Evolutionary conservation across 2,797 vertebrate species (phyloP).

Genomic region (Chromobotia macracanthus): DNA sequence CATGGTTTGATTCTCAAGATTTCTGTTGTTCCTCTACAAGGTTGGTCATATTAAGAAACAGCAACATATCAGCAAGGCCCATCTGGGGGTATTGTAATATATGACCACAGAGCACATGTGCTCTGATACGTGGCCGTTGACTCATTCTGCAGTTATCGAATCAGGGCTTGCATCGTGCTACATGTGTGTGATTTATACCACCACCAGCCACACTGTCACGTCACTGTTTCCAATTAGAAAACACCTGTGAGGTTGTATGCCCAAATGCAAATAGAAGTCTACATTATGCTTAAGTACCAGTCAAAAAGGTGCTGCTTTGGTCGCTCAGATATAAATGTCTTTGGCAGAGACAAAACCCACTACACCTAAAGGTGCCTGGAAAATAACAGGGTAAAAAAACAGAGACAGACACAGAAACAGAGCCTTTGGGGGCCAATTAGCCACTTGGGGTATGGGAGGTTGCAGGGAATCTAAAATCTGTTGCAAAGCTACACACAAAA

Average conservation of each 20-base stretch:
- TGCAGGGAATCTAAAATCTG: slow-evolving; percentile 2
- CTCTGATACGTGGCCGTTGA: slow-evolving; percentile 2
- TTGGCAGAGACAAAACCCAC: neutral
- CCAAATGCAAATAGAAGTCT: slow-evolving; percentile 10
- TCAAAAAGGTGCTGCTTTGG: neutral
- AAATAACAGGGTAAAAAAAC: neutral
- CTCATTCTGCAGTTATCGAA: slow-evolving; percentile 7
- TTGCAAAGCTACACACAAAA: neutral
- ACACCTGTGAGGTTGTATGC: neutral
- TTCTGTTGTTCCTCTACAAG: slow-evolving; percentile 42
- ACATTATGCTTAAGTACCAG: slow-evolving; percentile 1
- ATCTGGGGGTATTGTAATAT: slow-evolving; percentile 18
- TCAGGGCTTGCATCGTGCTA: neutral
- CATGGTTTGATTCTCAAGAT: slow-evolving; percentile 43
- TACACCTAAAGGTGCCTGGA: neutral
- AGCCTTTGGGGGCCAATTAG: neutral
- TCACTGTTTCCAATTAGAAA: neutral
- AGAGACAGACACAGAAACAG: neutral
- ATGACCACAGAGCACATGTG: slow-evolving; percentile 19
- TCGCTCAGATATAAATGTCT: neutral
- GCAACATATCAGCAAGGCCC: neutral
- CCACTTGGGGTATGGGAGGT: neutral
- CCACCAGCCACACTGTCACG: neutral
- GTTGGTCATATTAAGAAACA: slow-evolving; percentile 42
- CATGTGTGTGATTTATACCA: neutral